Base-by-base conservation (phyloP, 2,113 vertebrate species). In the Melanotaenia duboulayi region DNA sequence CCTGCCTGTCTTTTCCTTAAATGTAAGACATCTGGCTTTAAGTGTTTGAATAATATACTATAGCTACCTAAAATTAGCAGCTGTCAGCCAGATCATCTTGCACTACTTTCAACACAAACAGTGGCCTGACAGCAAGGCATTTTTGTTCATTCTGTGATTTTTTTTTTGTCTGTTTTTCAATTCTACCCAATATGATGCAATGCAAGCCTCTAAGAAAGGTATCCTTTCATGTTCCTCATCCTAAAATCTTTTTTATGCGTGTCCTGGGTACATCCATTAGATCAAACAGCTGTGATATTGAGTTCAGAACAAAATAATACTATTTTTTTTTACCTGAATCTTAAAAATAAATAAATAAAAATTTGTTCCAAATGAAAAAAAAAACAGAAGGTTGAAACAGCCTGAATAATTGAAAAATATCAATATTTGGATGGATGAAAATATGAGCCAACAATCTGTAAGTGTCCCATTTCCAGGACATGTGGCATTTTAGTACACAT, bases 221-320 rank as follows among this genome's bases (percentile, higher is more conserved):
- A 69, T 69, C 60, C 83, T 86, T 90, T 83, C 77, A 84, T 83
- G 84, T 80, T 24, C 74, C 68, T 77, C 86, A 83, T 84, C 75
- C 75, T 58, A 28, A 22, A 78, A 84, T 76, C 67, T 35, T 70
- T 89, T 86, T 83, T 23, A 90, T 78, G 71, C 80, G 40, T 62
- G 70, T 80, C 73, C 75, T 80, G 67, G 64, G 23, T 70, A 60
- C 54, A 71, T 67, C 69, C 57, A 24, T 51, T 62, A 68, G 73
- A 84, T 87, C 82, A 85, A 82, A 82, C 59, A 7, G 44, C 59
- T 50, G 39, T 11, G 56, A 84, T 77, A 76, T 75, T 86, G 25
- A 69, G 74, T 78, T 76, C 71, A 76, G 63, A 83, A 83, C 42
- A 82, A 83, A 75, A 76, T 81, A 84, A 54, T 57, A 11, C 16